Percentiles rank a stretch among this genome's conserved stretches.
Evolutionary conservation across 2,888 invertebrate species (phyloP).

Genomic region (Acleris laterana): DNA sequence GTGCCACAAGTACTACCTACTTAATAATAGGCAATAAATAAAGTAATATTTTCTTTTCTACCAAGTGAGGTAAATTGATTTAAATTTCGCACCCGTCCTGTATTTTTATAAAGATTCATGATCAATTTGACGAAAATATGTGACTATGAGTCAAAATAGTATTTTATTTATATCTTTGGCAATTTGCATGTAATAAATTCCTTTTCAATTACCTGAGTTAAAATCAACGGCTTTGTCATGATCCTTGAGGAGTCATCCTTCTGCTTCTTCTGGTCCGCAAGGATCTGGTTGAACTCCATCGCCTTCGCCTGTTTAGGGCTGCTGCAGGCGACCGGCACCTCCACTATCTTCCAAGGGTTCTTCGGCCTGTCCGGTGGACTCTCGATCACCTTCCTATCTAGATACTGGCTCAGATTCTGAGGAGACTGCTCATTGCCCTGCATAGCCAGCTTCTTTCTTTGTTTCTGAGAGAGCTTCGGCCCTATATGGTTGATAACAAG

Average conservation of each 20-base stretch:
- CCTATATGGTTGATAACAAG: slow-evolving; percentile 72
- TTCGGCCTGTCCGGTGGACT: slow-evolving; percentile 76
- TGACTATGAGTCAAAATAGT: too few relatives aligned
- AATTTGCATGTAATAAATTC: too few relatives aligned
- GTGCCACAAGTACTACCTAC: too few relatives aligned
- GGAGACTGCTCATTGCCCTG: slow-evolving; percentile 64
- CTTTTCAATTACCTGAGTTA: slow-evolving; percentile 87
- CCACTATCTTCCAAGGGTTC: slow-evolving; percentile 76
- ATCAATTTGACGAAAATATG: too few relatives aligned
- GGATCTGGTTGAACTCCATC: slow-evolving; percentile 82
- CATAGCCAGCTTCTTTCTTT: slow-evolving; percentile 84
- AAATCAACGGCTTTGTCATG: slow-evolving; percentile 88
- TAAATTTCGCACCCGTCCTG: too few relatives aligned
- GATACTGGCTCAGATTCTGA: slow-evolving; percentile 61
- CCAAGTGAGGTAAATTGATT: too few relatives aligned
- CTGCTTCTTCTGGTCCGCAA: slow-evolving; percentile 89
- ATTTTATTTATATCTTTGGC: too few relatives aligned
- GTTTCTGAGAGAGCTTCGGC: slow-evolving; percentile 87
- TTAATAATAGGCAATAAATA: too few relatives aligned
- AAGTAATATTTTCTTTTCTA: too few relatives aligned
- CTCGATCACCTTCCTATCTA: slow-evolving; percentile 56
- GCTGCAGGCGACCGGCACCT: slow-evolving; percentile 60
- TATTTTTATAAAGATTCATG: too few relatives aligned
- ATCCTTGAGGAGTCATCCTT: slow-evolving; percentile 88
- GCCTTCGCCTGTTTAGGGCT: slow-evolving; percentile 68